Evolutionary conservation across 2,797 vertebrate genomes (phyloP).

Genomic region (Sebastiscus albofasciatus): DNA sequence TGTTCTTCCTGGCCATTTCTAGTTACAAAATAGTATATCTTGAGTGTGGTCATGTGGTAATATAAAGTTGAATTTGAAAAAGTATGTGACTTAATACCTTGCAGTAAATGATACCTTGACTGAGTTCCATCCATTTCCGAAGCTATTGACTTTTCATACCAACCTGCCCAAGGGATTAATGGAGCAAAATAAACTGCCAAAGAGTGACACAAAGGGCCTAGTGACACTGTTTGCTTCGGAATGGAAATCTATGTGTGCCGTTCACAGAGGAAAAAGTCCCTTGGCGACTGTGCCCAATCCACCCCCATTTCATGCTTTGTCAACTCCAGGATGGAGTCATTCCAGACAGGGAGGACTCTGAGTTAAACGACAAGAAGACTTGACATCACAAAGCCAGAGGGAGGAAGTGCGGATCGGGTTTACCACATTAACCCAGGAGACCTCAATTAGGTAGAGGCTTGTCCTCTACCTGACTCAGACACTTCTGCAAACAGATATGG

Average conservation of each 20-base stretch:
- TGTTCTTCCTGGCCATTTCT: not conserved
- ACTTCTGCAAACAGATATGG: slow-evolving; percentile 20
- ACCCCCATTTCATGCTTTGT: slow-evolving; percentile 79
- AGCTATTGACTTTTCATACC: slow-evolving; percentile 54
- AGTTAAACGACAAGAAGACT: slow-evolving; percentile 41
- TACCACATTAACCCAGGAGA: slow-evolving; percentile 63
- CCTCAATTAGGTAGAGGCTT: slow-evolving; percentile 61
- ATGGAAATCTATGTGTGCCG: slow-evolving; percentile 59
- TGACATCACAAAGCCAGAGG: slow-evolving; percentile 48
- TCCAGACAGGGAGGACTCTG: slow-evolving; percentile 49
- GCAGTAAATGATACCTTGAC: slow-evolving; percentile 11
- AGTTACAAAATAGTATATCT: not conserved
- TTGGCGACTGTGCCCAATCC: slow-evolving; percentile 40
- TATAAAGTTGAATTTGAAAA: not conserved
- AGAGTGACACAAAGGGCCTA: slow-evolving; percentile 47
- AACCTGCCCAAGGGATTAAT: slow-evolving; percentile 46
- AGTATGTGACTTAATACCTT: not conserved
- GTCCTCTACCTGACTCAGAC: slow-evolving; percentile 19
- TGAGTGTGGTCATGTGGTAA: not conserved
- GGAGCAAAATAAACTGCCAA: slow-evolving; percentile 54
- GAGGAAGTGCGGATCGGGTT: slow-evolving; percentile 37
- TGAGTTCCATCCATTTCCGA: slow-evolving; percentile 32
- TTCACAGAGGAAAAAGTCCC: slow-evolving; percentile 56
- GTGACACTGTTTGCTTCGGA: slow-evolving; percentile 54
- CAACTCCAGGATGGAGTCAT: slow-evolving; percentile 73